These are phyloP conservation scores for Achlya flavicornis DNA, from an alignment of 2,888 invertebrate species.

Conservation along the genomic window DNA sequence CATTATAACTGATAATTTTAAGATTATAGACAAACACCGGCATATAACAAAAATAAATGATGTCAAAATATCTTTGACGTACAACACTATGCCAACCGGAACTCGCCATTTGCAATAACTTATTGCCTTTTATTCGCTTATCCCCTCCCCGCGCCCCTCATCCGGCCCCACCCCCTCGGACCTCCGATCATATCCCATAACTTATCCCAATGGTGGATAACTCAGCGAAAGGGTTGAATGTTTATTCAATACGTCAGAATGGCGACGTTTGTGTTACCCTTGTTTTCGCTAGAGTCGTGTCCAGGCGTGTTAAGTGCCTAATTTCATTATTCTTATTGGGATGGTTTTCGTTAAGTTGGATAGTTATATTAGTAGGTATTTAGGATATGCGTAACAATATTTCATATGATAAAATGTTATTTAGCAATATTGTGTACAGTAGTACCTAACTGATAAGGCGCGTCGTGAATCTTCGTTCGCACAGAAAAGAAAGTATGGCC, in stretches of 20 bases:
- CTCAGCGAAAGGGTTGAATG: constrained; percentile 36
- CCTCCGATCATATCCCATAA: constrained; percentile 33
- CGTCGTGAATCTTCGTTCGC: too few relatives aligned
- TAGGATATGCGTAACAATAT: too few relatives aligned
- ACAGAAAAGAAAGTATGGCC: too few relatives aligned
- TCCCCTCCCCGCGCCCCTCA: constrained; percentile 16
- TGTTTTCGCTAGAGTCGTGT: neutral
- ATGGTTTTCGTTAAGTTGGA: neutral
- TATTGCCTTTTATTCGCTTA: constrained; percentile 54
- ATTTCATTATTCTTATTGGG: neutral
- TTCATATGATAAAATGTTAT: too few relatives aligned
- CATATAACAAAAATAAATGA: too few relatives aligned
- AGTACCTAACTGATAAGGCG: too few relatives aligned
- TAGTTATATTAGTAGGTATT: too few relatives aligned
- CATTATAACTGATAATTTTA: too few relatives aligned
- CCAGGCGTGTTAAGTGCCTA: constrained; percentile 1
- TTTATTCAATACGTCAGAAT: constrained; percentile 38
- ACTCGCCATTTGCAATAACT: constrained; percentile 57
- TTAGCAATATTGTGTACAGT: too few relatives aligned
- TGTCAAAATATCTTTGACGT: neutral
- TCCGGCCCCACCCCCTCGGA: constrained; percentile 9
- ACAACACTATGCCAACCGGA: constrained; percentile 16
- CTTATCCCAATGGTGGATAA: constrained; percentile 34
- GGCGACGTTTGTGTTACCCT: neutral
- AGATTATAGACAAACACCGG: too few relatives aligned